These are phyloP conservation scores for Hipparchia semele DNA, from an alignment of 2,888 invertebrate species.

Conservation along the genomic window DNA sequence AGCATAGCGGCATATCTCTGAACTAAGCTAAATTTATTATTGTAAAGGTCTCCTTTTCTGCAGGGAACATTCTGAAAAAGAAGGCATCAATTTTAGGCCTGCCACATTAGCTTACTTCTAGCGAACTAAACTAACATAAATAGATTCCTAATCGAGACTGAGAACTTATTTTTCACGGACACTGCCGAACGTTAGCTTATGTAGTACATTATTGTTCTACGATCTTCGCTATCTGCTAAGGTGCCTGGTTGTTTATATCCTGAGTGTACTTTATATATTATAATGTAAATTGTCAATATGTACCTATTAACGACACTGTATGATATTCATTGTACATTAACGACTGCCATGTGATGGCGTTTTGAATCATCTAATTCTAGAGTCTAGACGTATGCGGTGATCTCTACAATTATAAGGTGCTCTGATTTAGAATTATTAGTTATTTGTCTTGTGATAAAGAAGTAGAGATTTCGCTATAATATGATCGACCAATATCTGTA, in stretches of 20 bases:
- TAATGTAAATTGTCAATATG: constrained; percentile 72
- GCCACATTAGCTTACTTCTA: too few species aligned
- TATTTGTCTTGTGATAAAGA: constrained; percentile 77
- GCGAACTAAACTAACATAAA: too few species aligned
- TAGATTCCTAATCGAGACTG: too few species aligned
- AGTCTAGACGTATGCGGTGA: constrained; percentile 68
- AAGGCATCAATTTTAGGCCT: too few species aligned
- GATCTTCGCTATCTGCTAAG: constrained; percentile 48
- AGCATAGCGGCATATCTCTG: too few species aligned
- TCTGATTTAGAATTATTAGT: constrained; percentile 79
- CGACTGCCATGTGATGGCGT: constrained; percentile 75
- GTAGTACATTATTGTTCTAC: too few species aligned
- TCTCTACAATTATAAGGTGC: constrained; percentile 84
- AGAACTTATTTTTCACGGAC: too few species aligned
- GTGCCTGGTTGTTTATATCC: constrained; percentile 64
- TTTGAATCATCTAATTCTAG: constrained; percentile 53
- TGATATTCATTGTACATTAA: constrained; percentile 72
- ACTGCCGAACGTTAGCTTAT: too few species aligned
- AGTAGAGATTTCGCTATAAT: constrained; percentile 64
- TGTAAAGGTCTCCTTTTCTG: too few species aligned
- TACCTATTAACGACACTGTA: constrained; percentile 71
- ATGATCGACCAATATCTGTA: constrained; percentile 75
- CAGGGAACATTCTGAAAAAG: too few species aligned
- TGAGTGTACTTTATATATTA: constrained; percentile 55
- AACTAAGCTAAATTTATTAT: too few species aligned